Evolutionary conservation across 2,888 invertebrate genomes (phyloP), one percentile per base, ranked within the genome.

Genomic region (Nemoura dubitans): DNA sequence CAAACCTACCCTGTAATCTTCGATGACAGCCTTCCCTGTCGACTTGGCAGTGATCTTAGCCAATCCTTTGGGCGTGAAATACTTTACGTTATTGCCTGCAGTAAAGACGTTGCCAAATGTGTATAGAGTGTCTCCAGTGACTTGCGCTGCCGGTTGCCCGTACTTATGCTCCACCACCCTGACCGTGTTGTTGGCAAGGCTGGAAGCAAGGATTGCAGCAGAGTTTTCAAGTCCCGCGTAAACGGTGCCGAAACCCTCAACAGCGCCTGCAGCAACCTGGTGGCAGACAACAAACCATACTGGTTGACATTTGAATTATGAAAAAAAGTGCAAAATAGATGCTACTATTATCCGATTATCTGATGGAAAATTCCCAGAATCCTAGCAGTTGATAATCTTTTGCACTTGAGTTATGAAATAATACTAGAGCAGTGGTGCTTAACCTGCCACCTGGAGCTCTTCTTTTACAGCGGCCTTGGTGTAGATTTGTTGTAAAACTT

Each of bases 111-210:
- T 96, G 10, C 96, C 96, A 5, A 95, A 93, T 0, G 96, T 94
- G 89, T 94, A 93, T 82, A 96, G 92, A 0, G 95, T 94, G 89
- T 95, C 93, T 82, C 93, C 93, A 0, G 96, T 94, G 3, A 95
- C 92, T 88, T 92, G 92, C 0, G 95, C 95, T 30, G 94, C 95
- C 25, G 95, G 93, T 16, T 92, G 91, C 0, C 96, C 96, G 91
- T 96, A 96, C 96, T 94, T 96, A 90, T 96, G 94, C 89, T 94
- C 92, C 77, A 96, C 95, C 86, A 96, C 93, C 89, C 94, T 93
- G 0, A 96, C 96, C 0, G 96, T 96, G 91, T 96, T 96, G 89
- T 95, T 92, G 85, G 95, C 94, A 29, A 96, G 90, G 90, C 92
- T 94, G 59, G 90, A 91, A 10, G 95, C 96, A 85, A 96, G 90